phyloP scores from a whole-genome alignment of 2,113 vertebrate genomes.

The Rhinolophus sinicus region DNA sequence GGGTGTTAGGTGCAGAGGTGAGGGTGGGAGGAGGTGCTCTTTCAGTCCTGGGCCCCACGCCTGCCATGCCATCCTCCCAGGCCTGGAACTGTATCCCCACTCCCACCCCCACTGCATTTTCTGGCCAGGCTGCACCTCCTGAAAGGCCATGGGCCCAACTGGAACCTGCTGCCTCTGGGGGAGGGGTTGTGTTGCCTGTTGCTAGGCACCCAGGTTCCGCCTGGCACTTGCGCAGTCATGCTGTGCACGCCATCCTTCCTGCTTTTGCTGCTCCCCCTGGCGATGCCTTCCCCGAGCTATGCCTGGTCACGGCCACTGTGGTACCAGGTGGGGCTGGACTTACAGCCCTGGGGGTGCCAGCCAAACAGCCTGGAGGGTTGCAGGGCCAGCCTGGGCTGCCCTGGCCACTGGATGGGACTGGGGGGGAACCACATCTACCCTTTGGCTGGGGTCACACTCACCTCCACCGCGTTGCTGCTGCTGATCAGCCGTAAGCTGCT shows the following conservation, averaged over 20 bases:
- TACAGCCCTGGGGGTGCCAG: slow-evolving; percentile 77
- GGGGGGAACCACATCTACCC: slow-evolving; percentile 56
- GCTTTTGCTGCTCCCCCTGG: neutral
- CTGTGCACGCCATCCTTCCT: neutral
- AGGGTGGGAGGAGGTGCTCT: neutral
- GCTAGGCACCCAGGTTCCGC: slow-evolving; percentile 57
- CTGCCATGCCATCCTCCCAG: neutral
- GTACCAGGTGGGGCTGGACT: slow-evolving; percentile 76
- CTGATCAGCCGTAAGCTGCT: neutral
- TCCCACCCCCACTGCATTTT: neutral
- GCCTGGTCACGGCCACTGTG: slow-evolving; percentile 70
- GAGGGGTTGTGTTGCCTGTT: slow-evolving; percentile 63
- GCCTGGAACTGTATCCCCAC: neutral
- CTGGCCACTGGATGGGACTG: slow-evolving; percentile 52
- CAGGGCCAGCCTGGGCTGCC: neutral
- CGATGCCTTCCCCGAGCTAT: neutral
- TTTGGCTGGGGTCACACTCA: slow-evolving; percentile 23
- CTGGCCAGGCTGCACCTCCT: neutral
- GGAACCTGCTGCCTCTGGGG: slow-evolving; percentile 47
- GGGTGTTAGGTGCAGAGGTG: neutral
- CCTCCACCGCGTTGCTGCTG: slow-evolving; percentile 68
- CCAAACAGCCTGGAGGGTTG: slow-evolving; percentile 48
- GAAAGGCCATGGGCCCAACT: neutral
- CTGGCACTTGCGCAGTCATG: slow-evolving; percentile 43
- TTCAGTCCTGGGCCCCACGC: neutral